Percentiles rank a stretch among this genome's conserved stretches.
Conservation (phyloP, 2,797 vertebrate species). For the Enteromius unitaeniatus region DNA sequence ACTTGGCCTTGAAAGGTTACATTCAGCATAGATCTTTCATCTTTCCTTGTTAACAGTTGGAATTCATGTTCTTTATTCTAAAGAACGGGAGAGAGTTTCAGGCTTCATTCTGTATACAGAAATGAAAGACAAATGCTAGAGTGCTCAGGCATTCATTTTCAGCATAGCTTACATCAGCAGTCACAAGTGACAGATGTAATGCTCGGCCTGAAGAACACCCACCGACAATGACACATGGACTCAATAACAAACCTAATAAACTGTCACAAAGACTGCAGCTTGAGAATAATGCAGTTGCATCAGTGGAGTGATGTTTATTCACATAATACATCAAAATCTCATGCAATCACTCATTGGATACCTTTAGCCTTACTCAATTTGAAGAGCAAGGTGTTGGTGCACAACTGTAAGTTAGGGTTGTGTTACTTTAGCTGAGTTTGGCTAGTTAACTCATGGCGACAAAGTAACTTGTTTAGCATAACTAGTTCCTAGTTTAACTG, state of each 20-base stretch:
- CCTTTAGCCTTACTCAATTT: background rate
- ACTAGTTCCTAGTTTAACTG: too few species aligned
- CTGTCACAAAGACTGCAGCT: conserved; percentile 46
- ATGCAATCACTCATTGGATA: conserved; percentile 15
- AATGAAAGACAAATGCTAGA: conserved; percentile 39
- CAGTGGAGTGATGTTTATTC: conserved; percentile 33
- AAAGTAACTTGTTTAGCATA: too few species aligned
- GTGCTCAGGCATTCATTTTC: conserved; percentile 26
- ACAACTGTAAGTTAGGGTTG: background rate
- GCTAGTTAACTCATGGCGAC: background rate
- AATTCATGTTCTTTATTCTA: conserved; percentile 1
- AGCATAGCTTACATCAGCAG: conserved; percentile 43
- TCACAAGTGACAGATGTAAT: conserved; percentile 51
- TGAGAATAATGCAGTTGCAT: conserved; percentile 40
- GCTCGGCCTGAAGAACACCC: conserved; percentile 37
- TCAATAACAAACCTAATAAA: conserved; percentile 57
- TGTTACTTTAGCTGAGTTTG: background rate
- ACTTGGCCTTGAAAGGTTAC: background rate
- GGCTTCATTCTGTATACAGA: background rate
- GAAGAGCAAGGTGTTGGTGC: background rate
- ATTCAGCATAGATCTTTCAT: background rate
- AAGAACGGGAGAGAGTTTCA: conserved; percentile 44
- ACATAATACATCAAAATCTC: conserved; percentile 35
- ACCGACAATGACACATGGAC: conserved; percentile 54
- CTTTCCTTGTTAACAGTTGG: background rate